Conservation (phyloP, 2,797 vertebrate genomes). For the Sylvilagus floridanus region DNA sequence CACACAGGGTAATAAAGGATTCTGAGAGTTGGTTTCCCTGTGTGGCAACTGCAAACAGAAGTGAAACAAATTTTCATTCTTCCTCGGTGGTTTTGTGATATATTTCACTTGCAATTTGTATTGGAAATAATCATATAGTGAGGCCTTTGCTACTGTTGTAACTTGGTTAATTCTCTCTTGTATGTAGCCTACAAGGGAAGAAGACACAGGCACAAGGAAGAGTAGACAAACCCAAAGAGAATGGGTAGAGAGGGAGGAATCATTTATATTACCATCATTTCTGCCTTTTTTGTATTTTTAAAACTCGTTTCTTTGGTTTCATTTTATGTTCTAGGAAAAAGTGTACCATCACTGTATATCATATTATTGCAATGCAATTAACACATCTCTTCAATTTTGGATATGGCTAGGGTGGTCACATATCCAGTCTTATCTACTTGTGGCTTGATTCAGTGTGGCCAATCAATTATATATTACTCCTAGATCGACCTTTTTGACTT, state of each 20-base stretch:
- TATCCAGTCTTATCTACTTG: neutral
- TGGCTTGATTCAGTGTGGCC: neutral
- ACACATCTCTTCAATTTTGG: neutral
- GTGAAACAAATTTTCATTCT: neutral
- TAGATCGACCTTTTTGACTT: neutral
- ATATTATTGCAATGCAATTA: neutral
- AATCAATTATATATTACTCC: neutral
- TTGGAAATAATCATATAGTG: neutral
- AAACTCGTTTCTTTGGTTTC: neutral
- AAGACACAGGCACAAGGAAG: neutral
- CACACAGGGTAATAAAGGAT: neutral
- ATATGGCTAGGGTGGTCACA: neutral
- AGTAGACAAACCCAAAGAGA: neutral
- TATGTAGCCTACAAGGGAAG: neutral
- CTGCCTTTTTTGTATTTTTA: neutral
- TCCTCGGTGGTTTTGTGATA: neutral
- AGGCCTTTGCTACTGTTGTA: neutral
- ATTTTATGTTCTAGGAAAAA: neutral
- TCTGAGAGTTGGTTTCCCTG: neutral
- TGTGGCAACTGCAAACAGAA: neutral
- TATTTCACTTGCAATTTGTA: neutral
- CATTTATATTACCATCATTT: neutral
- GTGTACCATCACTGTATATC: neutral
- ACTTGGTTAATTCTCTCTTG: neutral
- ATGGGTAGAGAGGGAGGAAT: neutral